Conservation (phyloP, 2,888 invertebrate genomes). For the Philereme vetulata region DNA sequence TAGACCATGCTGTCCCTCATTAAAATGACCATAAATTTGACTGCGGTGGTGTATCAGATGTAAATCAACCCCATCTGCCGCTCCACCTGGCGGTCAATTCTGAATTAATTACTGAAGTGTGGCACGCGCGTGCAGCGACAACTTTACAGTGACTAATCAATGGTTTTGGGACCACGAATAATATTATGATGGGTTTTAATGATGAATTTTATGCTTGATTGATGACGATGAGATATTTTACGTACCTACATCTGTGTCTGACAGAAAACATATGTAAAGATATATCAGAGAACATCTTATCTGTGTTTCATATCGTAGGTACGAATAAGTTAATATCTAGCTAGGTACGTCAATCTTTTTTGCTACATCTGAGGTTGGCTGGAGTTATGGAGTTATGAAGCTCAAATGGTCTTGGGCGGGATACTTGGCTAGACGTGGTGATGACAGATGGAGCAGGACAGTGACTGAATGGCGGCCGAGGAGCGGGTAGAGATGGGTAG, state of each 20-base stretch:
- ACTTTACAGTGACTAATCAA: conserved; percentile 7
- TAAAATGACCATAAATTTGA: conserved; percentile 27
- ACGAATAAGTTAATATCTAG: no score
- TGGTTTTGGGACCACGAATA: conserved; percentile 31
- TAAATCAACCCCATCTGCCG: conserved; percentile 71
- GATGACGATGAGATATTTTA: conserved; percentile 17
- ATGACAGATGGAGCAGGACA: no score
- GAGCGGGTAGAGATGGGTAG: no score
- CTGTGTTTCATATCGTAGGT: no score
- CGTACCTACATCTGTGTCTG: not conserved
- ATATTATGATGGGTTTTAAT: conserved; percentile 19
- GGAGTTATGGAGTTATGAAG: no score
- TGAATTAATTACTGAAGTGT: conserved; percentile 71
- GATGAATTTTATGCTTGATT: conserved; percentile 26
- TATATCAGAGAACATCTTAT: no score
- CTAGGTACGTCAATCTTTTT: no score
- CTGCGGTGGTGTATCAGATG: conserved; percentile 47
- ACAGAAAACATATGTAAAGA: no score
- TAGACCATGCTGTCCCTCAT: not conserved
- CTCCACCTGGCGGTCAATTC: conserved; percentile 71
- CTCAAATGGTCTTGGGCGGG: no score
- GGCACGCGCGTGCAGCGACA: conserved; percentile 57
- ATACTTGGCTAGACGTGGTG: no score
- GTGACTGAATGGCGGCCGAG: no score
- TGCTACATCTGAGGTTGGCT: no score